Evolutionary conservation across 2,888 invertebrate genomes (phyloP), one percentile per base, ranked within the genome.

Genomic region (Drosophila melanosoma): DNA sequence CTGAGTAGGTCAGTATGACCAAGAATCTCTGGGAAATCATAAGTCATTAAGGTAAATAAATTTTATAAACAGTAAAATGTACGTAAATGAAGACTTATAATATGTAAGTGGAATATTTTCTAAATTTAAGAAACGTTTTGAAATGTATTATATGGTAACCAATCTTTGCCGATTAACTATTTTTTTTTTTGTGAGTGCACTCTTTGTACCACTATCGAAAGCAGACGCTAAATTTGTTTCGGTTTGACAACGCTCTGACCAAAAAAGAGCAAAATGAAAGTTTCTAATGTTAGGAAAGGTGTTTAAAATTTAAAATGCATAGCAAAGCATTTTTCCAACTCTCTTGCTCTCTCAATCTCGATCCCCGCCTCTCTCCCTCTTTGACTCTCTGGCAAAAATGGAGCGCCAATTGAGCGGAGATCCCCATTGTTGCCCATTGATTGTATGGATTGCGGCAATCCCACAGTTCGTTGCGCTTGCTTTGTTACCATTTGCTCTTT

Each of bases 391-490:
- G 7, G 45, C 23, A n/a, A 49, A 65, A 61, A 52, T 61, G 57
- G 12, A 56, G 26, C 56, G 38, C 38, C 60, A 71, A 63, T 60
- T 48, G 51, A 60, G 54, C 66, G 52, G 54, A 70, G 54, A 56
- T 76, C 61, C 57, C 29, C 57, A 53, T 35, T 57, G 36, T 38
- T 45, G 7, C n/a, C 54, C 49, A 52, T 33, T 58, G 57, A 69
- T 57, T 71, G 49, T 52, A 40, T 56, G n/a, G 57, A 57, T 42
- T 29, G 42, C 71, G 26, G 63, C 56, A 48, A 58, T 12, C 40
- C 48, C 45, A 63, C 51, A 49, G 71, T 42, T 71, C 52, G 35
- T 26, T 64, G 59, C 54, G 49, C 32, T 76, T 64, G 26, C 59
- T 49, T 52, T 59, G 5, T 58, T 45, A 32, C n/a, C 10, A 17